Conservation (phyloP, 2,888 invertebrate genomes). For the Drosophila macrospina region DNA sequence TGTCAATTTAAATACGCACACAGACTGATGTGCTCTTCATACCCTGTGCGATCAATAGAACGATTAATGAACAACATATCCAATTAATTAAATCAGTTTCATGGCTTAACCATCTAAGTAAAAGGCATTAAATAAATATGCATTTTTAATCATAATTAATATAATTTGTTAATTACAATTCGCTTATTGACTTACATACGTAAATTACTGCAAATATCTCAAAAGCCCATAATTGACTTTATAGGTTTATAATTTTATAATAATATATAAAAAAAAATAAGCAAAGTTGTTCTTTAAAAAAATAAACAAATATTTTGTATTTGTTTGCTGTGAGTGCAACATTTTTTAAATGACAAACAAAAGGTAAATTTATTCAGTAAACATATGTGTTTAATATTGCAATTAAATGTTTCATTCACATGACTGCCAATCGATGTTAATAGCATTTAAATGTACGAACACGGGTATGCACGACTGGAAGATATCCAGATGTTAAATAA, state of each 20-base stretch:
- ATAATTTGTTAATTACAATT: slow-evolving; percentile 67
- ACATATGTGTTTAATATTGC: slow-evolving; percentile 25
- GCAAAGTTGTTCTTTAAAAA: background rate
- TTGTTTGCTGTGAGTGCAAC: slow-evolving; percentile 47
- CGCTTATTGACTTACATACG: slow-evolving; percentile 62
- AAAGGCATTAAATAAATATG: slow-evolving; percentile 5
- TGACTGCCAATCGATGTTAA: slow-evolving; percentile 7
- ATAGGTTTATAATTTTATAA: slow-evolving; percentile 35
- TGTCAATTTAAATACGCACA: slow-evolving; percentile 30
- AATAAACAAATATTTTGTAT: background rate
- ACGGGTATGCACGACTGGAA: background rate
- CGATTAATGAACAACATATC: background rate
- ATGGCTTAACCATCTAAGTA: background rate
- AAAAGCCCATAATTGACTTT: slow-evolving; percentile 59
- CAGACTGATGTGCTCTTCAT: background rate
- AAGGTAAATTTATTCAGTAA: slow-evolving; percentile 28
- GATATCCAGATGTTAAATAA: background rate
- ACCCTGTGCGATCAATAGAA: slow-evolving; percentile 3
- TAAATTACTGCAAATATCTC: slow-evolving; percentile 62
- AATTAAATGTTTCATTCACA: slow-evolving; percentile 29
- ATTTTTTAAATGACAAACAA: slow-evolving; percentile 16
- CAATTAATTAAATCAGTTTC: slow-evolving; percentile 6
- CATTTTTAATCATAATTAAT: slow-evolving; percentile 30
- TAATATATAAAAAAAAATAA: slow-evolving; percentile 6
- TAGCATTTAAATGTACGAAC: background rate